phyloP scores from a whole-genome alignment of 2,113 vertebrate species.

The Onychostruthus taczanowskii region DNA sequence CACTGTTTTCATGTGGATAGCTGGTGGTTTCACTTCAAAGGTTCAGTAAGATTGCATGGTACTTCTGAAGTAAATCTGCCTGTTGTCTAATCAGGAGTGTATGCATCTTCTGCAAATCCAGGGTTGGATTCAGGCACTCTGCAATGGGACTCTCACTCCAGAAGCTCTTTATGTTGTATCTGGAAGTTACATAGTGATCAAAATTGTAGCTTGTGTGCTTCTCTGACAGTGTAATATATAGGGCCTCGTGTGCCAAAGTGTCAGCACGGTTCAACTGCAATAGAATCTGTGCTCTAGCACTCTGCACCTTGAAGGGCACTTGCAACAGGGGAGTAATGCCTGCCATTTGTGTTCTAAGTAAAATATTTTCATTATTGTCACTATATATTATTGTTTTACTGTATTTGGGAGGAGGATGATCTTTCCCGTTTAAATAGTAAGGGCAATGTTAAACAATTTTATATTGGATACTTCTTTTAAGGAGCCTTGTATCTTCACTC shows the following conservation, averaged over 20 bases:
- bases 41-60: not conserved
- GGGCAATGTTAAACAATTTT: not conserved
- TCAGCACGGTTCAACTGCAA: not conserved
- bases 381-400: not conserved
- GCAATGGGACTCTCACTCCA: not conserved
- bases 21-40: constrained; percentile 31
- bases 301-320: not conserved
- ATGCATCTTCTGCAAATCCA: not conserved
- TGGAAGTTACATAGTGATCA: not conserved
- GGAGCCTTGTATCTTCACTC: not conserved
- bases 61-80: constrained; percentile 9
- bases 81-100: not conserved
- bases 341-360: not conserved
- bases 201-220: not conserved
- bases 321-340: not conserved
- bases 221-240: not conserved
- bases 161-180: not conserved
- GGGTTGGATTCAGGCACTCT: not conserved
- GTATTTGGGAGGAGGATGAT: not conserved
- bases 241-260: not conserved
- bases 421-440: not conserved
- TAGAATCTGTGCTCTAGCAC: not conserved
- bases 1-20: not conserved
- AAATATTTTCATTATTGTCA: not conserved
- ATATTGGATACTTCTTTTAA: not conserved